Conservation (phyloP, 1,140 invertebrate genomes). For the Drosophila neocordata region DNA sequence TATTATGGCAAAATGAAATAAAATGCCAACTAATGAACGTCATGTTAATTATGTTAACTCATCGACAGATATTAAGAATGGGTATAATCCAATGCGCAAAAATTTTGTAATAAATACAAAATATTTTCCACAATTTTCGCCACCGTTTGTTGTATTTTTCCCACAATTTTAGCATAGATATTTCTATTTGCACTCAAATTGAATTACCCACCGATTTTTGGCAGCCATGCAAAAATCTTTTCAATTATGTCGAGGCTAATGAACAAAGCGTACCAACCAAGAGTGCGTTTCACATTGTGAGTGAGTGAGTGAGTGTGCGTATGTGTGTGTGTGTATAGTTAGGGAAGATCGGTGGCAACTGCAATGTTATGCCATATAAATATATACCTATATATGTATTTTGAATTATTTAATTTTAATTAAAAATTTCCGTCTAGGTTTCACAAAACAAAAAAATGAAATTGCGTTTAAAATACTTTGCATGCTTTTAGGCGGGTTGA, state of each 20-base stretch:
- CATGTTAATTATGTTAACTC: slow-evolving; percentile 68
- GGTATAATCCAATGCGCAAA: slow-evolving; percentile 8
- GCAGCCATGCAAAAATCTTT: slow-evolving; percentile 44
- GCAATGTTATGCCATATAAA: slow-evolving; percentile 22
- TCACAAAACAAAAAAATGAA: slow-evolving; percentile 1
- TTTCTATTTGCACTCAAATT: slow-evolving; percentile 55
- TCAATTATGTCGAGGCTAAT: slow-evolving; percentile 68
- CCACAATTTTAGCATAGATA: slow-evolving; percentile 38
- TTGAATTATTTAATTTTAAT: slow-evolving; percentile 76
- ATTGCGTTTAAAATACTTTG: slow-evolving; percentile 7
- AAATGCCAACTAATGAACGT: slow-evolving; percentile 64
- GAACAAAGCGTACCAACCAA: slow-evolving; percentile 51
- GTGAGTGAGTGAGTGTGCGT: neutral
- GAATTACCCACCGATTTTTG: slow-evolving; percentile 52
- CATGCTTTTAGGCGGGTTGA: slow-evolving; percentile 44
- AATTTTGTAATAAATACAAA: slow-evolving; percentile 26
- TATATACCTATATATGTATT: slow-evolving; percentile 25
- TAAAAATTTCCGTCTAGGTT: slow-evolving; percentile 48
- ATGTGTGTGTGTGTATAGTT: neutral
- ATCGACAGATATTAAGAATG: neutral
- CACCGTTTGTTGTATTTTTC: slow-evolving; percentile 45
- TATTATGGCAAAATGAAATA: slow-evolving; percentile 40
- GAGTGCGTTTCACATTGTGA: slow-evolving; percentile 16
- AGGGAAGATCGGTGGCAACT: slow-evolving; percentile 19
- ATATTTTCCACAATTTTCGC: slow-evolving; percentile 32